Percentiles rank a stretch among this genome's conserved stretches.
Conservation (phyloP, 2,888 invertebrate species). For the Sylvicola fuscatus region DNA sequence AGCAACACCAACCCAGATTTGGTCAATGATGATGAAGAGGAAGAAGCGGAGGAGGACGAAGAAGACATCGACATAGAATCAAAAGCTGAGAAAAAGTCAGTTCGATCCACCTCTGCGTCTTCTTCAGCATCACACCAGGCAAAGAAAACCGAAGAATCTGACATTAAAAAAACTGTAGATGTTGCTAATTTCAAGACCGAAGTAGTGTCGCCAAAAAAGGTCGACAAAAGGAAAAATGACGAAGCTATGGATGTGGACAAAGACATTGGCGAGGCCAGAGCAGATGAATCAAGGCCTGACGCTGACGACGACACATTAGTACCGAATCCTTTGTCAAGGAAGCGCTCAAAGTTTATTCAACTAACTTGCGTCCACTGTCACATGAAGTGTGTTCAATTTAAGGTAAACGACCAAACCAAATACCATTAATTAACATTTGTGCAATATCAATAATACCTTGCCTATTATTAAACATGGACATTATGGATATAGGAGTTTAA, state of each 20-base stretch:
- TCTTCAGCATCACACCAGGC: background rate
- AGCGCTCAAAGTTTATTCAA: constrained; percentile 36
- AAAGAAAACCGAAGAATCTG: constrained; percentile 11
- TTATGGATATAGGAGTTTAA: constrained; percentile 46
- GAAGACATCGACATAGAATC: background rate
- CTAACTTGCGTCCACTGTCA: constrained; percentile 60
- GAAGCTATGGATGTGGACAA: too few species aligned
- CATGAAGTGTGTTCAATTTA: constrained; percentile 51
- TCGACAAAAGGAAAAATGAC: too few species aligned
- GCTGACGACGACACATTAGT: constrained; percentile 21
- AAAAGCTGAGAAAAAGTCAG: constrained; percentile 2
- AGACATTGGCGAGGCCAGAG: constrained; percentile 27
- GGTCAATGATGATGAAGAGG: background rate
- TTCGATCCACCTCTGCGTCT: background rate
- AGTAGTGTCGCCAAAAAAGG: too few species aligned
- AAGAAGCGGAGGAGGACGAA: background rate
- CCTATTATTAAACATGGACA: background rate
- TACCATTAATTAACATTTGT: constrained; percentile 5
- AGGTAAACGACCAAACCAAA: constrained; percentile 24
- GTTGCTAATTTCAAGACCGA: too few species aligned
- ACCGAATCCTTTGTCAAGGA: constrained; percentile 19
- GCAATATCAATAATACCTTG: too few species aligned
- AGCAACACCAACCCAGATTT: too few species aligned
- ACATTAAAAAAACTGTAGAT: too few species aligned
- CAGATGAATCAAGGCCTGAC: constrained; percentile 13